Evolutionary conservation across 2,888 invertebrate genomes (phyloP), one percentile per base, ranked within the genome.

Genomic region (Eupithecia centaureata): DNA sequence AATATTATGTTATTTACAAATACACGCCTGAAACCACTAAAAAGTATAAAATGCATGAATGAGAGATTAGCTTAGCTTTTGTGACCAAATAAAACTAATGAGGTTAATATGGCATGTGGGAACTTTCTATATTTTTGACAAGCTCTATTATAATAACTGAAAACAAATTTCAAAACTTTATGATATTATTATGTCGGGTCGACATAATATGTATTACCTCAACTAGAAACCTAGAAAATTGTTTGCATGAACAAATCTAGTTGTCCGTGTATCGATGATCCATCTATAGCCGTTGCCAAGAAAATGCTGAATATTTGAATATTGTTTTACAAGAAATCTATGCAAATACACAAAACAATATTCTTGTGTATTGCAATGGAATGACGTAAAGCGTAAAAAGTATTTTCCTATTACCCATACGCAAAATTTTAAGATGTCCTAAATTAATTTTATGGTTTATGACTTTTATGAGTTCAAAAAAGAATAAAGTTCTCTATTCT

Each of bases 1-100:
- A n/a, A n/a, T 54, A 1, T 27, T 28, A 18, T 42, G 42, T 15
- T 42, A 42, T 42, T 42, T 42, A 42, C 42, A 42, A 42, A 5
- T 42, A 42, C 54, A 54, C 15, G 28, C 28, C 52, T 28, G n/a
- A 13, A 54, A n/a, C 13, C 28, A 54, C 25, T 5, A 27, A 27
- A 52, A 54, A 15, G 7, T 54, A 54, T 54, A n/a, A 28, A 28
- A 54, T 54, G 25, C 54, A 27, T 27, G 28, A 28, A 54, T 54
- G 54, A 27, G 54, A 54, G 54, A 54, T 54, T 27, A 54, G 54
- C 54, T 52, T 28, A 54, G 54, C 54, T 54, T n/a, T 54, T 28
- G 28, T n/a, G 28, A 54, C n/a, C 15, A 27, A 54, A 8, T 27
- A 15, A 25, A 27, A 5, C 13, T 35, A 35, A 35, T 15, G 35